Base-by-base conservation (phyloP, 2,113 vertebrate species). In the Cephalopholis sonnerati region DNA sequence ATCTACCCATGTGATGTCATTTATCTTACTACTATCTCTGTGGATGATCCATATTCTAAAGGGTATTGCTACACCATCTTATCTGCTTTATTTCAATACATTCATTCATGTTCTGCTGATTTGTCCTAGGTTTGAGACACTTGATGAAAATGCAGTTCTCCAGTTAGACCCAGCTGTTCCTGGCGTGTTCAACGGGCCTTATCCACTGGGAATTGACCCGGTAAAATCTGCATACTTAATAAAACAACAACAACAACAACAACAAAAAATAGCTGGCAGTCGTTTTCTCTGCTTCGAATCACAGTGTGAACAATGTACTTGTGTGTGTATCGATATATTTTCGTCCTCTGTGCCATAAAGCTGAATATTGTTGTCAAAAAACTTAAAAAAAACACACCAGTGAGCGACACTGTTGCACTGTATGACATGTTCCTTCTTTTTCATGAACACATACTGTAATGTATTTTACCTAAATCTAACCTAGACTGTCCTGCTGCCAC, bases 141-240 rank as follows among this genome's bases (percentile, higher is more conserved):
- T 99, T 55, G 93, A 91, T 50, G 93, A 62, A 6, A 97, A 96
- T 51, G 71, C 93, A 11, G 92, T 97, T 54, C 95, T 99, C 3
- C 98, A 99, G 94, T 84, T 99, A 81, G 93, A 99, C 81, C 98
- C 98, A 41, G 95, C 96, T 0, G 48, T 98, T 74, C 93, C 94
- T 0, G 97, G 97, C 6, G 98, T 99, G 32, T 99, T 99, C 18
- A 95, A 93, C 10, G 98, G 98, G 5, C 97, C 98, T 0, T 99
- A 99, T 90, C 98, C 98, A 0, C 96, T 99, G 4, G 98, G 98
- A 92, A 99, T 99, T 7, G 98, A 99, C 92, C 98, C 98, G 46
- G 98, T 99, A 96, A 95, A 95, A 78, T 24, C 18, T 64, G 16
- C 69, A 15, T 46, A 20, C 32, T 29, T 44, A 65, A 29, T 27